Conservation (phyloP, 2,888 invertebrate genomes). For the Stramonita haemastoma region DNA sequence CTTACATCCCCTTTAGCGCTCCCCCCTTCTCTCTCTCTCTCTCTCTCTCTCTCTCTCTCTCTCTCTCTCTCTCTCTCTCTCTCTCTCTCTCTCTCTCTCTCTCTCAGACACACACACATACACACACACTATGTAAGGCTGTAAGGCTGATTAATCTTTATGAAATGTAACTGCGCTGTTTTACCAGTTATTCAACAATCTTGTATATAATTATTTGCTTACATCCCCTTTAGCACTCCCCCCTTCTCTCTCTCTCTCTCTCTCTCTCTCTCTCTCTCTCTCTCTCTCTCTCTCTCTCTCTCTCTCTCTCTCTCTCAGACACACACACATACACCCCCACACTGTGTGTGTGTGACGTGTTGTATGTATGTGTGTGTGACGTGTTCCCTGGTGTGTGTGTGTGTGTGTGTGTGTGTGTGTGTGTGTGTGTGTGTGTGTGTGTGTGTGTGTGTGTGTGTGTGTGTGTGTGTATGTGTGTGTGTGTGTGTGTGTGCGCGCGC, state of each 20-base stretch:
- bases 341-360: no score
- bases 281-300: conserved; percentile 40
- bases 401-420: no score
- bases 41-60: conserved; percentile 29
- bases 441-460: no score
- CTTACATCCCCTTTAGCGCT: neutral
- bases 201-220: no score
- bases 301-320: conserved; percentile 26
- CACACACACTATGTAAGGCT: neutral
- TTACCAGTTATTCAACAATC: no score
- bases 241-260: conserved; percentile 26
- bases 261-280: conserved; percentile 33
- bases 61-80: conserved; percentile 41
- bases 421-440: no score
- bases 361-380: no score
- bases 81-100: conserved; percentile 38
- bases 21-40: conserved; percentile 23
- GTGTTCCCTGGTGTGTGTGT: no score
- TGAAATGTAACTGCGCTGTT: no score
- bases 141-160: no score
- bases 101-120: neutral
- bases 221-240: neutral
- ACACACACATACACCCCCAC: neutral
- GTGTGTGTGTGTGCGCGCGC: no score
- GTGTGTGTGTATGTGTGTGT: no score